Evolutionary conservation across 2,113 vertebrate genomes (phyloP), one percentile per base, ranked within the genome.

Genomic region (Microtus richardsoni): DNA sequence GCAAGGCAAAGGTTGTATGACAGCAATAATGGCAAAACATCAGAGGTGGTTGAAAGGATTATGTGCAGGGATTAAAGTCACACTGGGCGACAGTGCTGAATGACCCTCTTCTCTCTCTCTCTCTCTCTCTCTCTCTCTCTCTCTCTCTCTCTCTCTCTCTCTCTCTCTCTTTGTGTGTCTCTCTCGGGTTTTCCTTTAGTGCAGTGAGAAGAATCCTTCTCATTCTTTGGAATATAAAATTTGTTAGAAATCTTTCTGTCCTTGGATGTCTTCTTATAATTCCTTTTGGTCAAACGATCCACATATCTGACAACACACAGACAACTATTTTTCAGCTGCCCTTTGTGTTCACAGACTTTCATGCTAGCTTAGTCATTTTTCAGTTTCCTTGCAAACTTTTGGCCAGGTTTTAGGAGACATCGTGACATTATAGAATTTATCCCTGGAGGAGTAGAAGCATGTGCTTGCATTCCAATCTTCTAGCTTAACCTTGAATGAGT

Each of bases 1-100:
- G 3, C 12, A 79, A 85, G 33, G 5, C 39, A n/a, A 91, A 14
- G 8, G 3, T 2, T 14, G 7, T 87, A 4, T 0, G 4, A 4
- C 13, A 47, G 13, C n/a, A 33, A 8, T 24, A 21, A 68, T 74
- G 78, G 9, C 13, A 16, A 10, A 39, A 24, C 3, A 39, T 60
- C 11, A 62, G 30, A 26, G 58, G 13, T n/a, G 11, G 2, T 1
- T 64, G 5, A 66, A 36, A 77, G 30, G 41, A 68, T 13, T 22
- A 49, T 12, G 0, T 52, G 0, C 28, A 64, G 41, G 2, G 14
- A 75, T 6, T 13, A 87, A 75, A 2, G 39, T 11, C 22, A 0
- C 12, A 58, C 49, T 24, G 30, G 17, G 4, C 30, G 3, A 44
- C 8, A 7, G 14, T n/a, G 3, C 19, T 9, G 41, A 82, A 33